phyloP scores from a whole-genome alignment of 1,140 invertebrate species.

The Pectinophora gossypiella region DNA sequence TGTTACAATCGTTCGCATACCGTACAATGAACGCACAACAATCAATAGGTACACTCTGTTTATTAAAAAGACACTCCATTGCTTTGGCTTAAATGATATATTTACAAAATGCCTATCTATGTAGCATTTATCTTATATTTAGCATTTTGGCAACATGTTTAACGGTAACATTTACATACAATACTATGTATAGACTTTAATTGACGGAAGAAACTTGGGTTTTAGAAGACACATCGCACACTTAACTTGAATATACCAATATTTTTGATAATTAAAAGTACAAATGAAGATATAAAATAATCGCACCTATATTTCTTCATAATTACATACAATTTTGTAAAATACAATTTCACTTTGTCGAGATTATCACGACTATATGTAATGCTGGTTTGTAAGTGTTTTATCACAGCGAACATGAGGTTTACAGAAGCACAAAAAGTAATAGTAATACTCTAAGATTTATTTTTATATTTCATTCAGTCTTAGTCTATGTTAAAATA shows the following conservation, averaged over 20 bases:
- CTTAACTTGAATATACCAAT: too few relatives aligned
- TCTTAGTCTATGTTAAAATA: conserved; percentile 59
- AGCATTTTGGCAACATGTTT: conserved; percentile 68
- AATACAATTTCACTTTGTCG: too few relatives aligned
- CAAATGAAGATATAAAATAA: too few relatives aligned
- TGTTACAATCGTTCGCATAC: conserved; percentile 37
- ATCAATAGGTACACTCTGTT: conserved; percentile 50
- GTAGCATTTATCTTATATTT: conserved; percentile 53
- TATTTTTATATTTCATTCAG: conserved; percentile 44
- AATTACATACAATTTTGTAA: too few relatives aligned
- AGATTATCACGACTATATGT: too few relatives aligned
- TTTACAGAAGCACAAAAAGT: conserved; percentile 33
- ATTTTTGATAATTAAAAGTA: too few relatives aligned
- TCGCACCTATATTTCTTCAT: too few relatives aligned
- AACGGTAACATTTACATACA: conserved; percentile 55
- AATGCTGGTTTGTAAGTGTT: too few relatives aligned
- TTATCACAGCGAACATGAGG: conserved; percentile 50
- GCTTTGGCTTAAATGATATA: conserved; percentile 59
- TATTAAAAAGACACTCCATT: conserved; percentile 56
- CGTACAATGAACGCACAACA: conserved; percentile 36
- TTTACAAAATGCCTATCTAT: conserved; percentile 62
- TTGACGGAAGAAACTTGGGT: conserved; percentile 58
- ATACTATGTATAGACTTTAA: conserved; percentile 50
- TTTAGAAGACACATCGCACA: background rate
- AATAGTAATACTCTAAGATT: conserved; percentile 22